These are phyloP conservation scores for Oenanthe melanoleuca DNA, from an alignment of 2,113 vertebrate genomes.

Conservation along the genomic window DNA sequence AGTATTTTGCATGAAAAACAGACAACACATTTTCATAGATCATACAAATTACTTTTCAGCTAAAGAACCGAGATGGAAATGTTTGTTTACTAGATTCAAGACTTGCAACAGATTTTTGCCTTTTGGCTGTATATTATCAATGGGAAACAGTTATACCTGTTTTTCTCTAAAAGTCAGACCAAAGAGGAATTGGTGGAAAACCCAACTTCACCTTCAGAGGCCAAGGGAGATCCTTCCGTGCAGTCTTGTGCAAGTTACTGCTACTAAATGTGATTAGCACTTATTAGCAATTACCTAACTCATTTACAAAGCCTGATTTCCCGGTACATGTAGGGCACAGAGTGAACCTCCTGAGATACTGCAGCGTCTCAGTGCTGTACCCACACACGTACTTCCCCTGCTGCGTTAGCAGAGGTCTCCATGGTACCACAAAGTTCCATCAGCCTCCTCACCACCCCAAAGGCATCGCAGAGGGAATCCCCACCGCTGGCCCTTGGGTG, in stretches of 20 bases:
- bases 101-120: conserved; percentile 16
- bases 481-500: accelerated
- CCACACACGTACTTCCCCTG: accelerated
- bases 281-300: background rate
- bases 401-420: background rate
- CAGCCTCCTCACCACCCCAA: background rate
- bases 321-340: accelerated
- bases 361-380: background rate
- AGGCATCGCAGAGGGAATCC: accelerated
- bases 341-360: background rate
- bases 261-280: background rate
- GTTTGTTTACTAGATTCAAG: conserved; percentile 19
- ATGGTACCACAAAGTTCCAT: accelerated
- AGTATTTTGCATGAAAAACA: conserved; percentile 14
- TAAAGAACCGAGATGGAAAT: background rate
- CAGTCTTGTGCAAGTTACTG: background rate
- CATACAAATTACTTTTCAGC: conserved; percentile 18
- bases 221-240: background rate
- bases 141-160: background rate
- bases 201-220: background rate
- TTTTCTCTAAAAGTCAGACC: background rate
- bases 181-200: background rate
- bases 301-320: background rate
- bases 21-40: conserved; percentile 32
- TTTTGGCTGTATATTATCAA: conserved; percentile 18